phyloP scores from a whole-genome alignment of 2,797 vertebrate species.

The Darevskia mixta region DNA sequence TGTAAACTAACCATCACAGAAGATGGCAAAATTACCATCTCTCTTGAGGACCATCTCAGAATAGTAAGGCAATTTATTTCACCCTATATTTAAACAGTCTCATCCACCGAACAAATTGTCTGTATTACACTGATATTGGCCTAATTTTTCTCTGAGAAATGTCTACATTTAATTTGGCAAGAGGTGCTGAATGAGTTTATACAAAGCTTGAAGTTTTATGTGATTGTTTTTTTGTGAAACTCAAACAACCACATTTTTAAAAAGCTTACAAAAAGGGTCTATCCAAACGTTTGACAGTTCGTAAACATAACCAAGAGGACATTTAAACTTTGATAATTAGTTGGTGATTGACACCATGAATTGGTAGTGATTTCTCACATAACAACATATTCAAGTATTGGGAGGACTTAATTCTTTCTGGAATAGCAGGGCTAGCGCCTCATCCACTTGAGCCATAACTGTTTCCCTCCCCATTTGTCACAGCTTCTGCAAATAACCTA shows the following conservation, averaged over 20 bases:
- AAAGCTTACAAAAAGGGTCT: background rate
- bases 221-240: background rate
- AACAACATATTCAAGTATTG: too few relatives aligned
- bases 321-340: background rate
- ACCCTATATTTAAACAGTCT: background rate
- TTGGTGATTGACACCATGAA: too few relatives aligned
- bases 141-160: background rate
- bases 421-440: background rate
- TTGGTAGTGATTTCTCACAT: too few relatives aligned
- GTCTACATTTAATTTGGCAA: background rate
- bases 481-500: background rate
- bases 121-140: background rate
- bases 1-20: background rate
- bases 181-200: background rate
- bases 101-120: background rate
- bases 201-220: background rate
- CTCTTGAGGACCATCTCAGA: background rate
- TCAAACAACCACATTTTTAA: background rate
- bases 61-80: background rate
- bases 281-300: background rate
- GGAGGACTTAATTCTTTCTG: too few relatives aligned
- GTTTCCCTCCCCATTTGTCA: background rate
- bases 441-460: background rate
- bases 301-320: background rate
- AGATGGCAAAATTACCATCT: background rate